Base-by-base conservation (phyloP, 1,140 invertebrate species). In the Eulimnadia texana region DNA sequence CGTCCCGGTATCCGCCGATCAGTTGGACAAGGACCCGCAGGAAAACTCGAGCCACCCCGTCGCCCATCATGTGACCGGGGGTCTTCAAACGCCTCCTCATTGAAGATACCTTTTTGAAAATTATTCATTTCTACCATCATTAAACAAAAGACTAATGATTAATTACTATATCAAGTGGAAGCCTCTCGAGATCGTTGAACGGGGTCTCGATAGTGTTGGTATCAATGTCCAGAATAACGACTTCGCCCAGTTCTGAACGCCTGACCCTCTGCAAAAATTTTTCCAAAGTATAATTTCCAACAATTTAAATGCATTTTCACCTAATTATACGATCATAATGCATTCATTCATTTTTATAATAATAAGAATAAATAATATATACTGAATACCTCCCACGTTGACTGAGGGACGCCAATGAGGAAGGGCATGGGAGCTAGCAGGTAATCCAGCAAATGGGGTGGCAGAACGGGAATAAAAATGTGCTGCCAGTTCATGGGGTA, bases 401-500 rank as follows among this genome's bases (percentile, higher is more conserved):
- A 75, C 56, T 83, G 76, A 64, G 91, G 91, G 47, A 96, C 88
- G 55, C 94, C 93, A 70, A 97, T 94, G 10, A 96, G 76, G 78
- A 89, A 97, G 61, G 93, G 93, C 65, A 70, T 64, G 28, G 66
- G 64, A 3, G 67, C 67, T 65, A 85, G 76, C 63, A 96, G 77
- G 76, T 95, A 95, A 74, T 96, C 93, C 61, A 89, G 83, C 42
- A 97, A 79, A 66, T 84, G 81, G 67, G 83, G 78, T 19, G 93
- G 93, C 64, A 98, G 72, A 64, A 95, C 85, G 27, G 94, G 93
- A 72, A 98, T 97, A 70, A 90, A 97, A 69, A 98, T 91, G 69
- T 97, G 92, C 72, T 98, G 93, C 93, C 94, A 98, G 66, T 86
- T 85, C 91, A 98, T 95, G 3, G 94, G 94, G 75, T 95, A 97